Conservation (phyloP, 2,888 invertebrate species). For the Deilephila porcellus region DNA sequence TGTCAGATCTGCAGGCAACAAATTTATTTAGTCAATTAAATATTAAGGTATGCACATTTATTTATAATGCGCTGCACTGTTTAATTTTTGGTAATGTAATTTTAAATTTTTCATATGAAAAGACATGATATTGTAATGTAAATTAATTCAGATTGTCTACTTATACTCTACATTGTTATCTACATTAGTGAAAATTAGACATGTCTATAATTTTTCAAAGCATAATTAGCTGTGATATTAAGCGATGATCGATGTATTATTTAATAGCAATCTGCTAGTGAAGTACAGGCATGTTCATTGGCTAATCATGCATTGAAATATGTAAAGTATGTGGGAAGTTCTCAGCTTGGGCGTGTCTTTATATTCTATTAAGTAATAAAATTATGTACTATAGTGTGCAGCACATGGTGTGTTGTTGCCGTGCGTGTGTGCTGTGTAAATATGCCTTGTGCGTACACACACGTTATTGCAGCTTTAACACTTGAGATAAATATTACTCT, state of each 20-base stretch:
- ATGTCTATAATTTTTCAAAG: slow-evolving; percentile 84
- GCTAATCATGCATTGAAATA: slow-evolving; percentile 85
- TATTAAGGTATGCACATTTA: slow-evolving; percentile 85
- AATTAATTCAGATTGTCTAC: slow-evolving; percentile 85
- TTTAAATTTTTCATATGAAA: slow-evolving; percentile 84
- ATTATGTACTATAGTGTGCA: slow-evolving; percentile 83
- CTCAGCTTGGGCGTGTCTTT: slow-evolving; percentile 84
- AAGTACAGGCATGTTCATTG: slow-evolving; percentile 83
- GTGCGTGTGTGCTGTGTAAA: slow-evolving; percentile 84
- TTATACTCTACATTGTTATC: slow-evolving; percentile 85
- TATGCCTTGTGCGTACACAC: slow-evolving; percentile 84
- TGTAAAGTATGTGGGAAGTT: slow-evolving; percentile 80
- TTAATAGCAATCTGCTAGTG: slow-evolving; percentile 83
- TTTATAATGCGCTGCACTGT: slow-evolving; percentile 86
- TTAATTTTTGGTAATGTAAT: slow-evolving; percentile 84
- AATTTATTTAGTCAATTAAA: slow-evolving; percentile 86
- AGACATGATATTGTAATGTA: slow-evolving; percentile 86
- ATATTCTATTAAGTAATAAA: slow-evolving; percentile 83
- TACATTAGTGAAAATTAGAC: slow-evolving; percentile 85
- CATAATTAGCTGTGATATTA: slow-evolving; percentile 86
- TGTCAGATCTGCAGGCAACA: slow-evolving; percentile 86
- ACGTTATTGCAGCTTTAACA: slow-evolving; percentile 84
- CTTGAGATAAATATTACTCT: slow-evolving; percentile 84
- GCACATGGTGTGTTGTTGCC: slow-evolving; percentile 80
- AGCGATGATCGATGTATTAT: slow-evolving; percentile 83